Percentiles rank a stretch among this genome's conserved stretches.
Conservation (phyloP, 2,888 invertebrate genomes). For the Drosophila parthenogenetica region DNA sequence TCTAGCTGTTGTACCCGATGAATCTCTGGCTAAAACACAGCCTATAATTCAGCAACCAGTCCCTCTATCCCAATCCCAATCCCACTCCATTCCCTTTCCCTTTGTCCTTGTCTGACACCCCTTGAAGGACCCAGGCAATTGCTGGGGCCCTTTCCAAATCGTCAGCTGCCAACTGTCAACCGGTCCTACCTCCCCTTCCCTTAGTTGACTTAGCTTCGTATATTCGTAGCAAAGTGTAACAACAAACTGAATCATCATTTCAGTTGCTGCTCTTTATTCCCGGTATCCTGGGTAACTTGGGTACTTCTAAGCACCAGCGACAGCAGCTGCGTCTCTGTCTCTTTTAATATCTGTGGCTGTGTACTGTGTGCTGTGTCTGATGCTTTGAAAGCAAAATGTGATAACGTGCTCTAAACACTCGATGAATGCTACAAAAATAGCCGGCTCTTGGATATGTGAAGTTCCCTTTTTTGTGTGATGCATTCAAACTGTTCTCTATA, state of each 20-base stretch:
- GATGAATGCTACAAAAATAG: constrained; percentile 74
- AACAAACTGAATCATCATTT: constrained; percentile 78
- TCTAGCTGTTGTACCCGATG: too few species aligned
- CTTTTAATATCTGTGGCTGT: constrained; percentile 63
- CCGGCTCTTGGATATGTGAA: constrained; percentile 44
- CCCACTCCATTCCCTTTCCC: neutral
- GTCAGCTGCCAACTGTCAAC: constrained; percentile 2
- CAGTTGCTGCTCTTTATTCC: constrained; percentile 45
- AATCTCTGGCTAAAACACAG: too few species aligned
- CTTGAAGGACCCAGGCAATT: constrained; percentile 32
- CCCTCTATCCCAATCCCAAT: too few species aligned
- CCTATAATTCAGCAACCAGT: too few species aligned
- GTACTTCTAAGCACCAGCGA: neutral
- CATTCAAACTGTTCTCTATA: neutral
- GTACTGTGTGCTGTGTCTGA: constrained; percentile 62
- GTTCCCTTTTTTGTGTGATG: constrained; percentile 23
- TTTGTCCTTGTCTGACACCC: neutral
- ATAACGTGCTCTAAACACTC: constrained; percentile 77
- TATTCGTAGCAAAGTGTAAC: constrained; percentile 58
- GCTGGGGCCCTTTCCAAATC: constrained; percentile 42
- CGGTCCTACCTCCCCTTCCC: neutral
- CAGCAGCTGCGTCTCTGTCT: constrained; percentile 30
- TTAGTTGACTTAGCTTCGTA: constrained; percentile 53
- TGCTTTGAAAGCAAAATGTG: constrained; percentile 78
- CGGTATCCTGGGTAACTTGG: neutral